Evolutionary conservation across 2,797 vertebrate species (phyloP), one percentile per base, ranked within the genome.

Genomic region (Chaetophractus vellerosus): DNA sequence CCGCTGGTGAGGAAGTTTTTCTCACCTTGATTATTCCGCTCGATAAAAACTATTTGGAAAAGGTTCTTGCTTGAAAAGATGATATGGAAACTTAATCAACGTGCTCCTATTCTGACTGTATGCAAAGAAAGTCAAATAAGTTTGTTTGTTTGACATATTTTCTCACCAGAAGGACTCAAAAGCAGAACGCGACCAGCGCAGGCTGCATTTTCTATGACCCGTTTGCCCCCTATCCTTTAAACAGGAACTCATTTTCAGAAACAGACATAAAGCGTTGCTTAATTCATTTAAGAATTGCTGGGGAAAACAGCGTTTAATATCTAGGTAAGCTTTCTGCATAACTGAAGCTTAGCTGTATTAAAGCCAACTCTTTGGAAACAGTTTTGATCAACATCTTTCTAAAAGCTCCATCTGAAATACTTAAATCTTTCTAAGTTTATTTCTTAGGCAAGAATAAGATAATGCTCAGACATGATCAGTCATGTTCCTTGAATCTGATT

Each of bases 251-350:
- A 23, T 90, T 87, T 71, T 79, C 80, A 88, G 50, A 89, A 82
- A 55, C 7, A 84, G 14, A 79, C 50, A 64, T 85, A 76, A 89
- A 90, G 7, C 79, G 59, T 86, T 83, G 75, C 7, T 96, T 82
- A 31, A 83, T 31, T 93, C 48, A 93, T 48, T 48, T 63, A 91
- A 80, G n/a, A 15, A 84, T 92, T 94, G 11, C 80, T 84, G 8
- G 33, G 33, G 15, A 94, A 96, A 89, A 59, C 95, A 52, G 9
- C 74, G 76, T 89, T 94, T 91, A 94, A 64, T 11, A 69, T 59
- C 14, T 48, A 78, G 11, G 45, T 69, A 5, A 69, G 21, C 89
- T 84, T 81, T 95, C 36, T 95, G 64, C 1, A 52, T 71, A 87
- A 85, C 31, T 86, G 19, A 93, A 26, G n/a, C 9, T 59, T 50